Percentiles rank a stretch among this genome's conserved stretches.
phyloP scores from a whole-genome alignment of 2,888 invertebrate genomes.

The Torymus auratus region DNA sequence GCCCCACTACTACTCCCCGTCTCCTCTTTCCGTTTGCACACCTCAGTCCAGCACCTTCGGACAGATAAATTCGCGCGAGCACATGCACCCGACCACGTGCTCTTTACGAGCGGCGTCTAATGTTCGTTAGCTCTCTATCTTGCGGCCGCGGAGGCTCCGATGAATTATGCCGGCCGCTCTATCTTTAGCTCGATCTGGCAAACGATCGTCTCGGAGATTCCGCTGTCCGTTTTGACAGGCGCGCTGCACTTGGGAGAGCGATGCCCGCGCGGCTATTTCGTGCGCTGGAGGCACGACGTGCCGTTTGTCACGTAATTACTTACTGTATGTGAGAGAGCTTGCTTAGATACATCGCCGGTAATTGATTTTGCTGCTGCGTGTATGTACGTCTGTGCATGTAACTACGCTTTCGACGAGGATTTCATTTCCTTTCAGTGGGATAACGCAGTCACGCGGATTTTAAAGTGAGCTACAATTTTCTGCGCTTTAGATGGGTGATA shows the following conservation, averaged over 20 bases:
- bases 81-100: constrained; percentile 19
- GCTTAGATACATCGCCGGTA: too few relatives aligned
- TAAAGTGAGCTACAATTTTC: neutral
- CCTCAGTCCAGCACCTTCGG: too few relatives aligned
- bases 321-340: too few relatives aligned
- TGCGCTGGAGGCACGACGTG: too few relatives aligned
- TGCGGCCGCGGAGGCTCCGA: neutral
- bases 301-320: too few relatives aligned
- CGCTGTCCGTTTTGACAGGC: neutral
- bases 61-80: neutral
- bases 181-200: constrained; percentile 8
- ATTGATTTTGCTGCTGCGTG: too few relatives aligned
- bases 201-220: constrained; percentile 13
- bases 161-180: constrained; percentile 11
- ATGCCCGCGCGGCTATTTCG: too few relatives aligned
- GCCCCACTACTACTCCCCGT: neutral
- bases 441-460: too few relatives aligned
- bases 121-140: constrained; percentile 28
- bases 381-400: too few relatives aligned
- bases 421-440: too few relatives aligned
- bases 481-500: neutral
- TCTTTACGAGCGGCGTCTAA: constrained; percentile 24
- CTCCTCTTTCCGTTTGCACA: neutral
- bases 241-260: too few relatives aligned
- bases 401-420: too few relatives aligned